Conservation (phyloP, 2,888 invertebrate genomes). For the Bimastos eiseni region DNA sequence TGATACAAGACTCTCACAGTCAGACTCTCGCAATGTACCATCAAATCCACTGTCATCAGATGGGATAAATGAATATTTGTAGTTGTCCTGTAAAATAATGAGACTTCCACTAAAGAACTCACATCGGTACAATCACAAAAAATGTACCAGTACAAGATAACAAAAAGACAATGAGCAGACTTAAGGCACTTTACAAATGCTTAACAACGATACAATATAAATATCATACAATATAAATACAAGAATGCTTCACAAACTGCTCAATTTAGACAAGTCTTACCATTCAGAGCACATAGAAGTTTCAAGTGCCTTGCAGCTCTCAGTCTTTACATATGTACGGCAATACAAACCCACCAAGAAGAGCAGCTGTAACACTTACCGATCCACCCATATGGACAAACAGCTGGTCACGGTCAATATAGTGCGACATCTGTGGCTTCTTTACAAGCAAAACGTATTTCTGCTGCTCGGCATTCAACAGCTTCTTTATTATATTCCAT, state of each 20-base stretch:
- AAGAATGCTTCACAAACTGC: no score
- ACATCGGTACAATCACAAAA: neutral
- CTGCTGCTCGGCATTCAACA: slow-evolving; percentile 84
- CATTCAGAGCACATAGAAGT: neutral
- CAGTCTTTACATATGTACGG: no score
- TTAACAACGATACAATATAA: no score
- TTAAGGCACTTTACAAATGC: no score
- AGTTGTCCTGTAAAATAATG: slow-evolving; percentile 35
- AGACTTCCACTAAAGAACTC: neutral
- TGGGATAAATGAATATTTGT: slow-evolving; percentile 41
- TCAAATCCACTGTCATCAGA: slow-evolving; percentile 42
- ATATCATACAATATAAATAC: no score
- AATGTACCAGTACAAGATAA: neutral
- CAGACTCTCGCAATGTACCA: neutral
- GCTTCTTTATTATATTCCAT: slow-evolving; percentile 84
- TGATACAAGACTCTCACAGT: neutral
- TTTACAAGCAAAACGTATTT: slow-evolving; percentile 85
- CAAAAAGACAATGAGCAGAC: no score
- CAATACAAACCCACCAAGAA: neutral
- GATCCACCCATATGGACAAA: slow-evolving; percentile 61
- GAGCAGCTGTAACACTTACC: slow-evolving; percentile 35
- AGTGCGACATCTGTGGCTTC: slow-evolving; percentile 71
- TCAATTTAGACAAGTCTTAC: no score
- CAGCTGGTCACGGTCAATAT: slow-evolving; percentile 74
- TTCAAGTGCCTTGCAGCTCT: no score